Percentiles rank a stretch among this genome's conserved stretches.
Evolutionary conservation across 92 coral and sea anemone species (phyloP).

Genomic region (Galaxea fascicularis): DNA sequence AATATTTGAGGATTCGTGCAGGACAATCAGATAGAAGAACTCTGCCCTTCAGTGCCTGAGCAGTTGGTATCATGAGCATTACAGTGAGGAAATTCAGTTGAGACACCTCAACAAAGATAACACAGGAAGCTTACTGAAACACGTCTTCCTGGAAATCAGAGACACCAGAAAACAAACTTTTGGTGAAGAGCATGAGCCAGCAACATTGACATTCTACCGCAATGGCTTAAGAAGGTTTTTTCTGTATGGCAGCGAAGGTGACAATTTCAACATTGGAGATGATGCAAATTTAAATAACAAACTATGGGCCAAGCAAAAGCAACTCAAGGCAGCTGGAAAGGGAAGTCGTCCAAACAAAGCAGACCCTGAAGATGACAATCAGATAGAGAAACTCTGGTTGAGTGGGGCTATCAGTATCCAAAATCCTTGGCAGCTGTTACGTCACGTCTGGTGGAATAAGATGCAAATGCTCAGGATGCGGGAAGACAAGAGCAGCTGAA

Average conservation of each 20-base stretch:
- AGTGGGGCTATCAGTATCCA: too few species aligned
- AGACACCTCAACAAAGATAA: conserved; percentile 9
- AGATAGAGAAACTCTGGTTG: conserved; percentile 40
- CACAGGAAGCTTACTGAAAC: conserved; percentile 28
- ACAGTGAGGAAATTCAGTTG: too few species aligned
- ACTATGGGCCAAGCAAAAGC: conserved; percentile 45
- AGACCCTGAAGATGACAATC: conserved; percentile 49
- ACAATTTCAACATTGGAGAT: background rate
- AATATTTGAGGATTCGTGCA: too few species aligned
- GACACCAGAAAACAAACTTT: conserved; percentile 16
- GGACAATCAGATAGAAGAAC: too few species aligned
- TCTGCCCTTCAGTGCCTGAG: too few species aligned
- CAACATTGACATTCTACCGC: conserved; percentile 37
- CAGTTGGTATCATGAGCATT: too few species aligned
- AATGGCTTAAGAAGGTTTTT: conserved; percentile 39
- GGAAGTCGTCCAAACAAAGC: conserved; percentile 45
- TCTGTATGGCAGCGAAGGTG: background rate
- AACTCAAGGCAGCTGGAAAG: conserved; percentile 35
- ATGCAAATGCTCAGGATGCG: conserved; percentile 45
- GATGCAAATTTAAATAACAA: conserved; percentile 37
- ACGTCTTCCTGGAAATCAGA: conserved; percentile 48
- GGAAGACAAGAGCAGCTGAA: conserved; percentile 43
- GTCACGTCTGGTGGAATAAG: conserved; percentile 18
- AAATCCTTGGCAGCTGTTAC: too few species aligned
- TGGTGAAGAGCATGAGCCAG: conserved; percentile 48